phyloP scores from a whole-genome alignment of 2,888 invertebrate genomes.

The Tyria jacobaeae region DNA sequence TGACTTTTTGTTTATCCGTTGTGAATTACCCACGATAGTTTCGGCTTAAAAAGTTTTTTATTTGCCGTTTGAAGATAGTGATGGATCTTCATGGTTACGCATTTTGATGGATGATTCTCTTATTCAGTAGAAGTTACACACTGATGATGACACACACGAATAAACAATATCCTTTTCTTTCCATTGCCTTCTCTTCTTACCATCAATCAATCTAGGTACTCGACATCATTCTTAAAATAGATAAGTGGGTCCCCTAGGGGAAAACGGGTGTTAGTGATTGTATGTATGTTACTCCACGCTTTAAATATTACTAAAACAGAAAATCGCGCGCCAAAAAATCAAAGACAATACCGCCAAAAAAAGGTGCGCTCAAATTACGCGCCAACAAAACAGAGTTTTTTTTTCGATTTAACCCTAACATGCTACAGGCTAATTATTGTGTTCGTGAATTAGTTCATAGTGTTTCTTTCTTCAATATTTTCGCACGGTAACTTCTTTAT shows the following conservation, averaged over 20 bases:
- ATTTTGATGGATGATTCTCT: conserved; percentile 6
- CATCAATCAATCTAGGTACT: too few species aligned
- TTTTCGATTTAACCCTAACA: conserved; percentile 49
- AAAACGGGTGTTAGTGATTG: too few species aligned
- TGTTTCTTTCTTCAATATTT: conserved; percentile 50
- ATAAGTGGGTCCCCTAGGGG: too few species aligned
- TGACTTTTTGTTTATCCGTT: conserved; percentile 81
- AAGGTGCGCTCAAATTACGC: conserved; percentile 59
- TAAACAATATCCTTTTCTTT: too few species aligned
- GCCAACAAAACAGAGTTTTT: conserved; percentile 58
- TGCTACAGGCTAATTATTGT: conserved; percentile 76
- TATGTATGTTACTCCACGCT: too few species aligned
- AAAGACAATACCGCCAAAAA: conserved; percentile 28
- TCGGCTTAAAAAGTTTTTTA: conserved; percentile 36
- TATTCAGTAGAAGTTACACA: neutral
- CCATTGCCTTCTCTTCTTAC: too few species aligned
- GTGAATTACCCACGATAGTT: conserved; percentile 36
- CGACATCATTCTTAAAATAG: neutral
- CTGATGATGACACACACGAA: too few species aligned
- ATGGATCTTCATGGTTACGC: conserved; percentile 14
- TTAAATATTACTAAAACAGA: neutral
- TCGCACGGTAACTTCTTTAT: conserved; percentile 73
- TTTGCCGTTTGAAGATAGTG: neutral
- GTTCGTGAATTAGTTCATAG: conserved; percentile 66
- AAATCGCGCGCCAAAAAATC: conserved; percentile 9